A percentile compares a stretch with the other conserved stretches of the same genome.
Evolutionary conservation across 2,888 invertebrate species (phyloP).

Genomic region (Rhopalosiphum nymphaeae): DNA sequence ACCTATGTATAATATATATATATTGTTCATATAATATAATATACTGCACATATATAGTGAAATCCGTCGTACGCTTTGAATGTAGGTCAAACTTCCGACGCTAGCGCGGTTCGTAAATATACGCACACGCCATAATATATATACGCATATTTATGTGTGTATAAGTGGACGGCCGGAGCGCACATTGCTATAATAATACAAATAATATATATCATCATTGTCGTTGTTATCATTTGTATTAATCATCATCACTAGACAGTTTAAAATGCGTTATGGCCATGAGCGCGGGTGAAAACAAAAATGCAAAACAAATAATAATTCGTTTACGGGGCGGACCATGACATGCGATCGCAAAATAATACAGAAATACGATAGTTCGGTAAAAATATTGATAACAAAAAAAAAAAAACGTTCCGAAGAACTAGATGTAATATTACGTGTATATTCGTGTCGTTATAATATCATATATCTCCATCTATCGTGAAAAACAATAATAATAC

Average conservation of each 20-base stretch:
- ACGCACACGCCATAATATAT: neutral
- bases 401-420: neutral
- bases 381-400: neutral
- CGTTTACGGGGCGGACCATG: neutral
- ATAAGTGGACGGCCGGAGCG: neutral
- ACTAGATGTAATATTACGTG: neutral
- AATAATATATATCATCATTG: neutral
- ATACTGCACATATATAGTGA: neutral
- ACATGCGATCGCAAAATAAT: neutral
- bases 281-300: neutral
- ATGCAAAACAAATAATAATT: slow-evolving; percentile 6
- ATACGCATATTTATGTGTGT: neutral
- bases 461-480: neutral
- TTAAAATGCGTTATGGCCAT: neutral
- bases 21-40: neutral
- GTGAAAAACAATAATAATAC: neutral
- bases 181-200: neutral
- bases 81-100: slow-evolving; percentile 35
- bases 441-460: neutral
- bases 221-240: neutral
- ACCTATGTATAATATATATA: neutral
- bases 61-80: neutral
- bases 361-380: neutral
- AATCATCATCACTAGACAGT: neutral
- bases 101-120: neutral